Base-by-base conservation (phyloP, 2,888 invertebrate species). In the Octonoba sinensis region DNA sequence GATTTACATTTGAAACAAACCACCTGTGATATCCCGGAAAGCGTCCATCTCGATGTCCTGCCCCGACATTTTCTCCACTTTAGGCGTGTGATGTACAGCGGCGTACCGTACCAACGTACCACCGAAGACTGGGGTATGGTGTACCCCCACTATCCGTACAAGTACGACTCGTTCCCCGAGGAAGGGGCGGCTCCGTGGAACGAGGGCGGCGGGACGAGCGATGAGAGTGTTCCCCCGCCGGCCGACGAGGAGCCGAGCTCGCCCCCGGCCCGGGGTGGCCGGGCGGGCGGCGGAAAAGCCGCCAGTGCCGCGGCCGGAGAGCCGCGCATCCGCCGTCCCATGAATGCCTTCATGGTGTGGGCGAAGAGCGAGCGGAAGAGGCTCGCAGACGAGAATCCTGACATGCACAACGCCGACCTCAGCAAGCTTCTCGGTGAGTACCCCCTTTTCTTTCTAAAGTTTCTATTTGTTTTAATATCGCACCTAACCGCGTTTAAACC, bases 271-370 rank as follows among this genome's bases (percentile, higher is more conserved):
- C 57, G 71, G 16, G 59, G 71, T 71, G 64, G 76, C 66, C 47
- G 76, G 54, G 44, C 82, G 1, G 72, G 82, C 72, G 69, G 69
- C 16, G 70, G 69, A 44, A 18, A 75, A 49, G 44, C 69, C 18
- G 20, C 51, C 22, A 24, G 22, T 12, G 69, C 73, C 11, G 81
- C 81, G 13, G 59, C 76, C n/a, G n/a, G 54, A 90, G 96, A 97
- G 88, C 94, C 94, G 85, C 92, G 97, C 87, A 97, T 97, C 88
- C 91, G 97, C 86, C 91, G 97, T 86, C 97, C 97, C 54, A 97
- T 98, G 97, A 98, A 96, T 88, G 97, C 97, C 4, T 98, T 98
- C 89, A 98, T 98, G 97, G 97, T 98, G 83, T 98, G 97, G 97
- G 97, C 97, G 83, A 97, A 97, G 91, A 96, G 96, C 86, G 97